Evolutionary conservation across 2,113 vertebrate species (phyloP).

Genomic region (Nothocercus nigrocapillus): DNA sequence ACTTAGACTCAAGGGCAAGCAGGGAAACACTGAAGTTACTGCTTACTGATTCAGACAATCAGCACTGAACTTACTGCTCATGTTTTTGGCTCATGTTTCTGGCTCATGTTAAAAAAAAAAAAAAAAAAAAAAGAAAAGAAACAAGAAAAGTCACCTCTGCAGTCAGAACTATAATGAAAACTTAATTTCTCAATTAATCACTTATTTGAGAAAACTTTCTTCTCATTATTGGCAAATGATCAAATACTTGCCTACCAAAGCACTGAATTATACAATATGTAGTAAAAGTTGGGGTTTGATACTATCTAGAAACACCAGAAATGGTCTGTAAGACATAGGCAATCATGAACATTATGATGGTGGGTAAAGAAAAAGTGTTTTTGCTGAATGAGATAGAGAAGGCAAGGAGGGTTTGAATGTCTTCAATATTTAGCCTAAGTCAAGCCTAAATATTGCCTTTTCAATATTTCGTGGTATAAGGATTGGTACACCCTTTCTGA

Average conservation of each 20-base stretch:
- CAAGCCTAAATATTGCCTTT: neutral
- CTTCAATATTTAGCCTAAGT: neutral
- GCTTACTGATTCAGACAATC: neutral
- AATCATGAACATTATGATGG: accelerated
- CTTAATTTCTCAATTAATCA: neutral
- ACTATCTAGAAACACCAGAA: neutral
- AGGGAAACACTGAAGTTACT: neutral
- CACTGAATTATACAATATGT: neutral
- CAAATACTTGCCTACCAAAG: neutral
- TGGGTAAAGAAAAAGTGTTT: neutral
- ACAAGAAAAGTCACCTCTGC: neutral
- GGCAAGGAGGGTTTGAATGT: neutral
- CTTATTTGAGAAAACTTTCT: neutral
- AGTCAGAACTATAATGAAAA: neutral
- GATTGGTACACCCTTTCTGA: neutral
- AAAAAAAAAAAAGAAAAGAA: no score
- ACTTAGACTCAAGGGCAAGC: no score
- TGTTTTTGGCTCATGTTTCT: neutral
- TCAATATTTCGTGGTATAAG: neutral
- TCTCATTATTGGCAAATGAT: neutral
- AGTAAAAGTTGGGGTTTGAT: neutral
- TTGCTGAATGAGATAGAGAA: neutral
- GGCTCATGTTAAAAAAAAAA: no score
- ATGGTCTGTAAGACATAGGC: neutral
- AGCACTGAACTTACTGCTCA: neutral